Evolutionary conservation across 1,140 invertebrate genomes (phyloP).

Genomic region (Listronotus oregonensis): DNA sequence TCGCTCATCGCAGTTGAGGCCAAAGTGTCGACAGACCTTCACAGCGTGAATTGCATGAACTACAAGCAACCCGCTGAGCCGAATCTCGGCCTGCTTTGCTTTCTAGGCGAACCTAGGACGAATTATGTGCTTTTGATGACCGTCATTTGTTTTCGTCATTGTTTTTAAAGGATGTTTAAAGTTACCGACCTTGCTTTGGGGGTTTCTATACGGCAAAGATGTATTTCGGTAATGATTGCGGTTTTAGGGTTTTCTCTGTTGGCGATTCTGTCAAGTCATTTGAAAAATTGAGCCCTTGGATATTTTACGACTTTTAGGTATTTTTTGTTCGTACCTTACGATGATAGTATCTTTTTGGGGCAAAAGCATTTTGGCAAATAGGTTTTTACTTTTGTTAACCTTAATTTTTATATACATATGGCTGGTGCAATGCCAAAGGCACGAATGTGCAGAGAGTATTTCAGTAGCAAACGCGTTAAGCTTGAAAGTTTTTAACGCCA

Average conservation of each 20-base stretch:
- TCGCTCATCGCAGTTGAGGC: constrained; percentile 24
- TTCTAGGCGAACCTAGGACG: constrained; percentile 29
- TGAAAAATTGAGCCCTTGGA: constrained; percentile 15
- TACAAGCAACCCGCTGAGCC: constrained; percentile 37
- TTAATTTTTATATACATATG: too few species aligned
- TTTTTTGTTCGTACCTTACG: too few species aligned
- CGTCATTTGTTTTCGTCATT: constrained; percentile 36
- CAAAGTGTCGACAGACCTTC: constrained; percentile 43
- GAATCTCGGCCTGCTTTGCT: constrained; percentile 22
- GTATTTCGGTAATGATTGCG: too few species aligned
- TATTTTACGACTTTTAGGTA: constrained; percentile 12
- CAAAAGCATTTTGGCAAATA: too few species aligned
- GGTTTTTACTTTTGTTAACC: too few species aligned
- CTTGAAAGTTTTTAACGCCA: too few species aligned
- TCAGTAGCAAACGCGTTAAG: too few species aligned
- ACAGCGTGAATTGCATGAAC: constrained; percentile 38
- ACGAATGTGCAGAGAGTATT: too few species aligned
- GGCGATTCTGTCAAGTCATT: constrained; percentile 15
- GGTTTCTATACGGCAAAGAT: too few species aligned
- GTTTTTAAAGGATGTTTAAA: constrained; percentile 23
- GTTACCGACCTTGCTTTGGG: constrained; percentile 2
- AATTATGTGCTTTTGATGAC: constrained; percentile 35
- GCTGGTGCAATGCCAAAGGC: too few species aligned
- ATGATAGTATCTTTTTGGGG: too few species aligned
- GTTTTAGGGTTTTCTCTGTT: constrained; percentile 16